Conservation (phyloP, 2,113 vertebrate species). For the Sander vitreus region DNA sequence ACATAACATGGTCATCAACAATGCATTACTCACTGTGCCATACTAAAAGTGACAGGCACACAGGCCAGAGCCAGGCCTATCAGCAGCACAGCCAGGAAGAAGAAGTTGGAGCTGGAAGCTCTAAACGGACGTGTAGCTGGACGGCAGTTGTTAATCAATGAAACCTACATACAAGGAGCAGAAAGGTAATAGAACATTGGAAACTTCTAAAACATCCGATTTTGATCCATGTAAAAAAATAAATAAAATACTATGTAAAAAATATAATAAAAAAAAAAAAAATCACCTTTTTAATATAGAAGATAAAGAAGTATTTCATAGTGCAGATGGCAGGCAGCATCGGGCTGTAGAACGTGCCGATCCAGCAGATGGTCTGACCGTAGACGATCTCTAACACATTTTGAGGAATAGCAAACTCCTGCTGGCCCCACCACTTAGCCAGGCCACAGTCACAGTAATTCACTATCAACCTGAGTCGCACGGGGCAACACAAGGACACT, state of each 20-base stretch:
- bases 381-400: constrained; percentile 95
- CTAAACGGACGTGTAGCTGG: constrained; percentile 90
- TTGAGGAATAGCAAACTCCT: constrained; percentile 93
- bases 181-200: not conserved
- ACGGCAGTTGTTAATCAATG: constrained; percentile 89
- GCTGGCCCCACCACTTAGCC: constrained; percentile 88
- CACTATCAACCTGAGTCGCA: constrained; percentile 87
- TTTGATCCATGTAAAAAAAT: not conserved
- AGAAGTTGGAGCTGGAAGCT: constrained; percentile 95
- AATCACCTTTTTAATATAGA: constrained; percentile 96
- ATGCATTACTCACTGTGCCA: constrained; percentile 87
- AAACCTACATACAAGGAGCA: constrained; percentile 79
- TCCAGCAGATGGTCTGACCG: constrained; percentile 98
- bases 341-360: constrained; percentile 95
- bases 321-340: constrained; percentile 93
- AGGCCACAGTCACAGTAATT: constrained; percentile 85
- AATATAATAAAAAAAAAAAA: not conserved
- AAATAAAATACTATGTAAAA: not conserved
- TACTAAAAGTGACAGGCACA: constrained; percentile 88
- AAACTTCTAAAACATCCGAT: not conserved
- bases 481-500: not conserved
- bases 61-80: constrained; percentile 91
- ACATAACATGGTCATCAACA: not conserved
- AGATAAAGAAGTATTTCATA: constrained; percentile 94
- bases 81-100: constrained; percentile 92